Percentiles rank a stretch among this genome's conserved stretches.
Evolutionary conservation across 2,113 vertebrate genomes (phyloP).

Genomic region (Gobius niger): DNA sequence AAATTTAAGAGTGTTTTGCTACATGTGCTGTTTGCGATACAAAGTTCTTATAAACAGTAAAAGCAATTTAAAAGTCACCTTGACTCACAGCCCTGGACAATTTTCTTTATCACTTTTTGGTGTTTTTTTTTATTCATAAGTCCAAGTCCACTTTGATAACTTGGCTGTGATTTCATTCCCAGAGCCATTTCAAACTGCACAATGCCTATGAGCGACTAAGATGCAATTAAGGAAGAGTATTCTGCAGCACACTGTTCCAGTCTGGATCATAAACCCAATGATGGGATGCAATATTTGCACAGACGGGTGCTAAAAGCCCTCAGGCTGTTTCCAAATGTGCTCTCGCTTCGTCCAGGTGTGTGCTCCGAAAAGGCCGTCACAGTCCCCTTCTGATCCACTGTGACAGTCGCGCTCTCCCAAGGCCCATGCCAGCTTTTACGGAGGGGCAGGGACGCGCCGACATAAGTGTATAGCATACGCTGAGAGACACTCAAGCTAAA

Average conservation of each 20-base stretch:
- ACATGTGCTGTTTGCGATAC: neutral
- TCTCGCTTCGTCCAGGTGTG: slow-evolving; percentile 8
- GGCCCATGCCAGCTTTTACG: slow-evolving; percentile 18
- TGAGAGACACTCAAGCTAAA: too few relatives aligned
- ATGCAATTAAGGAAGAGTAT: slow-evolving; percentile 11
- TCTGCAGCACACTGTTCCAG: slow-evolving; percentile 19
- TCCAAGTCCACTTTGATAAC: slow-evolving; percentile 3
- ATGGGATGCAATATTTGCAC: slow-evolving; percentile 13
- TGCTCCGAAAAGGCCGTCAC: slow-evolving; percentile 24
- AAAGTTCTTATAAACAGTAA: neutral
- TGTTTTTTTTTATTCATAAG: slow-evolving; percentile 1
- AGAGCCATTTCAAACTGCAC: slow-evolving; percentile 11
- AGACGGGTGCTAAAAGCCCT: neutral
- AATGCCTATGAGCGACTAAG: slow-evolving; percentile 4
- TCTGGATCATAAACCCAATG: slow-evolving; percentile 37
- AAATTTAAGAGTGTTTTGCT: neutral
- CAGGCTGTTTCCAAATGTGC: neutral
- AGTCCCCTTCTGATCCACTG: neutral
- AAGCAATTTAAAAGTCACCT: neutral
- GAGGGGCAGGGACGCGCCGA: neutral
- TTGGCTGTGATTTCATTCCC: slow-evolving; percentile 7
- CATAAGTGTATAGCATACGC: too few relatives aligned
- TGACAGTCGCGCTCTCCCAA: slow-evolving; percentile 9
- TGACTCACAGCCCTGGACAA: neutral
- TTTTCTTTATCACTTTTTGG: neutral